phyloP scores from a whole-genome alignment of 2,888 invertebrate species.

The Eurytoma californica region DNA sequence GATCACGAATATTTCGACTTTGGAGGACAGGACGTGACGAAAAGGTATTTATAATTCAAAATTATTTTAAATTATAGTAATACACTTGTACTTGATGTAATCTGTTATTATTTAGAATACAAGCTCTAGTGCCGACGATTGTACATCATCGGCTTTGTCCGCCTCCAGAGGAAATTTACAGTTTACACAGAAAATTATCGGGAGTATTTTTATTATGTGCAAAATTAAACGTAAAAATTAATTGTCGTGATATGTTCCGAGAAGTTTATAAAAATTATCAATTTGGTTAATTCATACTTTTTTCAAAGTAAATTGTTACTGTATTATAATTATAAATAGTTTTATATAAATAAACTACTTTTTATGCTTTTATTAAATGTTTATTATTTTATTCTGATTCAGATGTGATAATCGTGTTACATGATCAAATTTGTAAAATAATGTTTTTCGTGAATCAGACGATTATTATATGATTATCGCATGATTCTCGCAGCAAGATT shows the following conservation, averaged over 20 bases:
- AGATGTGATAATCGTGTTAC: no score
- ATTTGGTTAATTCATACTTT: slow-evolving; percentile 63
- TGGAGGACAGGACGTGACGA: slow-evolving; percentile 82
- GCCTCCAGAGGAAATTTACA: slow-evolving; percentile 99
- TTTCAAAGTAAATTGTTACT: slow-evolving; percentile 18
- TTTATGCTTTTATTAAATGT: slow-evolving; percentile 33
- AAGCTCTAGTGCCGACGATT: slow-evolving; percentile 93
- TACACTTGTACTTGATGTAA: background rate
- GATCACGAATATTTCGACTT: slow-evolving; percentile 90
- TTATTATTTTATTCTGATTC: no score
- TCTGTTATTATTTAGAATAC: slow-evolving; percentile 77
- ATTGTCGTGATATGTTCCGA: slow-evolving; percentile 89
- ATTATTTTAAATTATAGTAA: background rate
- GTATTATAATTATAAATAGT: slow-evolving; percentile 36
- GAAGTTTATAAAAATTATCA: slow-evolving; percentile 85
- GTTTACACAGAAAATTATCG: slow-evolving; percentile 96
- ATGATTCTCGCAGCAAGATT: no score
- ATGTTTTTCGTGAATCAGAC: no score
- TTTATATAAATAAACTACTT: slow-evolving; percentile 38
- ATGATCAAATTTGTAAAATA: no score
- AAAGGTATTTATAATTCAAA: slow-evolving; percentile 62
- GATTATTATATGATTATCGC: no score
- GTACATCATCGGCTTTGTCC: slow-evolving; percentile 94
- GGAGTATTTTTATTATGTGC: slow-evolving; percentile 95
- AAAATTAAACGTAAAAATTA: slow-evolving; percentile 87